These are phyloP conservation scores for Trichechus manatus DNA, from an alignment of 2,113 vertebrate species.

Conservation along the genomic window DNA sequence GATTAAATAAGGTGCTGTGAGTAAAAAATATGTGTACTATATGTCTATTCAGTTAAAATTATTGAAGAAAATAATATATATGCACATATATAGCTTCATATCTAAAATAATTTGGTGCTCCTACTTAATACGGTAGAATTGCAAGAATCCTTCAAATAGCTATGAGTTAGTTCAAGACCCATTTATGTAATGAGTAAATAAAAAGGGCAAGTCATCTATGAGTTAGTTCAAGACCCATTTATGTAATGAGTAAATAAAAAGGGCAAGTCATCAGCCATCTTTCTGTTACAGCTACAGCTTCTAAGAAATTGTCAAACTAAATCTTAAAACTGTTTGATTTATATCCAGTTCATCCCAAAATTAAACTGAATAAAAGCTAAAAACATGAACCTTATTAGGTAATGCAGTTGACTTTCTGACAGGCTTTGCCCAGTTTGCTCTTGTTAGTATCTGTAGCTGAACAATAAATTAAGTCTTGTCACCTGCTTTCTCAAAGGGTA, in stretches of 20 bases:
- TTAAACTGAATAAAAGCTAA: conserved; percentile 11
- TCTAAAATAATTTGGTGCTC: not conserved
- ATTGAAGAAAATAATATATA: not conserved
- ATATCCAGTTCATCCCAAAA: not conserved
- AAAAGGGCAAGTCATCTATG: not conserved
- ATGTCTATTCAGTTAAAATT: not conserved
- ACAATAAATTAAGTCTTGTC: not conserved
- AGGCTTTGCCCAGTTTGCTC: not conserved
- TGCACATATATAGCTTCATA: not conserved
- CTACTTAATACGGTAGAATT: not conserved
- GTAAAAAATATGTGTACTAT: not conserved
- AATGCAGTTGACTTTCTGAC: not conserved
- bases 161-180: not conserved
- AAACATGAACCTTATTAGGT: not conserved
- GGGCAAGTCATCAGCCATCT: not conserved
- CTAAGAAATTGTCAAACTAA: conserved; percentile 21
- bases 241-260: not conserved
- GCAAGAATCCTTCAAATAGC: conserved; percentile 30
- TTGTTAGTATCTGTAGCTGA: not conserved
- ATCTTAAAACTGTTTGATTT: conserved; percentile 26
- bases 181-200: not conserved
- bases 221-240: not conserved
- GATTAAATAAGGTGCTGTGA: not conserved
- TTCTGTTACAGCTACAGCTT: conserved; percentile 13
- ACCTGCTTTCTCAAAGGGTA: not conserved